These are phyloP conservation scores for Melanotaenia parkinsoni DNA, from an alignment of 2,797 vertebrate genomes.

Conservation along the genomic window DNA sequence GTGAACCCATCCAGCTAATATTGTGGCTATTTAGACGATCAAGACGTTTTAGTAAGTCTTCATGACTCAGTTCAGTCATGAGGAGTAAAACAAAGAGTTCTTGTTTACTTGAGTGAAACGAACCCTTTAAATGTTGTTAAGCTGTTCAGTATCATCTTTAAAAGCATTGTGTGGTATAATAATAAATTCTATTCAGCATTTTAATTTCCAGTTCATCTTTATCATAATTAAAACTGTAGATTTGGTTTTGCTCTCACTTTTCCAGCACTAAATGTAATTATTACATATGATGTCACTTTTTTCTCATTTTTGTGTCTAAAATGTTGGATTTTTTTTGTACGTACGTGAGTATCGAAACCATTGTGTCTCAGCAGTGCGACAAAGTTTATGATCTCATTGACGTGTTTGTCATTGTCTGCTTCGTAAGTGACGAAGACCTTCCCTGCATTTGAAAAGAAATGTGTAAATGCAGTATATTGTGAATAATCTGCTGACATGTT, in stretches of 20 bases:
- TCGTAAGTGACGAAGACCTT: slow-evolving; percentile 86
- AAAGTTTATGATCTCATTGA: slow-evolving; percentile 87
- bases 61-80: not conserved
- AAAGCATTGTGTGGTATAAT: no score
- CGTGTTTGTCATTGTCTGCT: slow-evolving; percentile 83
- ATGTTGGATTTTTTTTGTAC: slow-evolving; percentile 16
- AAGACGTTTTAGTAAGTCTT: not conserved
- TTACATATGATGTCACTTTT: no score
- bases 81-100: not conserved
- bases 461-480: not conserved
- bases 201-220: no score
- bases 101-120: not conserved
- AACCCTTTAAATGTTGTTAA: not conserved
- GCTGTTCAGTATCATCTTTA: not conserved
- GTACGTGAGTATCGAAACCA: slow-evolving; percentile 86
- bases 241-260: no score
- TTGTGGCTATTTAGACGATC: no score
- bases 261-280: no score
- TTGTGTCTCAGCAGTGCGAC: slow-evolving; percentile 85
- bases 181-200: no score
- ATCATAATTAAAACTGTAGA: no score
- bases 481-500: rapidly evolving
- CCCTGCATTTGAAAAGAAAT: slow-evolving; percentile 60
- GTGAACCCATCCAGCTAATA: no score
- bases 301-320: not conserved